Percentiles rank a stretch among this genome's conserved stretches.
Conservation (phyloP, 2,888 invertebrate species). For the Nebria salina region DNA sequence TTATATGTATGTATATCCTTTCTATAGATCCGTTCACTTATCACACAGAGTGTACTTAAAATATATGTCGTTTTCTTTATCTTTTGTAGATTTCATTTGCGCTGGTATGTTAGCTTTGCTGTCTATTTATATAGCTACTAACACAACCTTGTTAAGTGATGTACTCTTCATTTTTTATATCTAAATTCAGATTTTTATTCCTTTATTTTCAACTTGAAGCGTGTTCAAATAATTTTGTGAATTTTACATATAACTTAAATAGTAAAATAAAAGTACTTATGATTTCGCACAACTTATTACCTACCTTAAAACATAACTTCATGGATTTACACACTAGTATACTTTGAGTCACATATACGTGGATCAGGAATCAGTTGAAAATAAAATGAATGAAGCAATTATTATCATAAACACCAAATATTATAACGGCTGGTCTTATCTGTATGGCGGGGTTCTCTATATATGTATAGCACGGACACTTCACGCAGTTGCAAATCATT, state of each 20-base stretch:
- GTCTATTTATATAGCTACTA: no score
- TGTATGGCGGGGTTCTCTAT: background rate
- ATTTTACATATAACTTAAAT: background rate
- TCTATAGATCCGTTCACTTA: no score
- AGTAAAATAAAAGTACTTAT: background rate
- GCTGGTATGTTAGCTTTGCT: no score
- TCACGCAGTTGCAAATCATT: conserved; percentile 44
- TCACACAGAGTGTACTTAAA: no score
- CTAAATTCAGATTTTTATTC: no score
- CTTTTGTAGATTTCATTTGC: no score
- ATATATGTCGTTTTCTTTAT: no score
- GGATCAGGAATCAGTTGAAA: conserved; percentile 21
- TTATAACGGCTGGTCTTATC: background rate
- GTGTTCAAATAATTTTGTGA: no score
- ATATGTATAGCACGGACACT: conserved; percentile 34
- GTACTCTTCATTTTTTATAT: no score
- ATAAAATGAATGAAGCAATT: conserved; percentile 16
- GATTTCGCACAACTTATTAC: background rate
- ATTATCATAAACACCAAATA: background rate
- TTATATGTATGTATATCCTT: no score
- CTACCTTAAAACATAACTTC: background rate
- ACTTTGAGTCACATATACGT: background rate
- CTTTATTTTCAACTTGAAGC: no score
- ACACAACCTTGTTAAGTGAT: no score
- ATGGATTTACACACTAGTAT: background rate